Evolutionary conservation across 1,140 invertebrate species (phyloP).

Genomic region (Akabosia matsudoensis): DNA sequence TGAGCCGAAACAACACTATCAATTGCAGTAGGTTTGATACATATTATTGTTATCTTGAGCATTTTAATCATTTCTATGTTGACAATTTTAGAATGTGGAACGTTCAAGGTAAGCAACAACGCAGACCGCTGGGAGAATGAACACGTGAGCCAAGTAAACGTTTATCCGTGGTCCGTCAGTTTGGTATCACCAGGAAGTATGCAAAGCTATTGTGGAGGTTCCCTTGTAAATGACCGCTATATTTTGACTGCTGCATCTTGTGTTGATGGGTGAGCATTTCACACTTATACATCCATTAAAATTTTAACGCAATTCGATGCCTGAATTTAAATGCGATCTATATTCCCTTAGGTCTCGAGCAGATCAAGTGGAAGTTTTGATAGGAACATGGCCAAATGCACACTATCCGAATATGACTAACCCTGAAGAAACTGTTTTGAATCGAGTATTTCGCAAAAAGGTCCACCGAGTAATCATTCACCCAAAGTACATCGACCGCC

Average conservation of each 20-base stretch:
- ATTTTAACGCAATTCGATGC: background rate
- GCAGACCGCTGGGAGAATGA: slow-evolving; percentile 31
- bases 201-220: slow-evolving; percentile 37
- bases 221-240: slow-evolving; percentile 29
- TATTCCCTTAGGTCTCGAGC: slow-evolving; percentile 27
- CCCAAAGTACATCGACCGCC: slow-evolving; percentile 28
- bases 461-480: slow-evolving; percentile 42
- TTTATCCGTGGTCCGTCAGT: slow-evolving; percentile 40
- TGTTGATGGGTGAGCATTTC: slow-evolving; percentile 33
- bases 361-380: slow-evolving; percentile 34
- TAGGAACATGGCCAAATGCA: slow-evolving; percentile 41
- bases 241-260: slow-evolving; percentile 30
- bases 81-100: slow-evolving; percentile 25
- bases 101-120: background rate
- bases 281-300: background rate
- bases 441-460: slow-evolving; percentile 26
- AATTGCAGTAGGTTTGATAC: slow-evolving; percentile 33
- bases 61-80: slow-evolving; percentile 4
- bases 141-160: slow-evolving; percentile 6
- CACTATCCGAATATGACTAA: slow-evolving; percentile 29
- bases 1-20: slow-evolving; percentile 35
- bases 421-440: slow-evolving; percentile 2
- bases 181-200: slow-evolving; percentile 31
- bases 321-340: too few relatives aligned
- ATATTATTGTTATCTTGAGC: too few relatives aligned